These are phyloP conservation scores for Unio pictorum DNA, from an alignment of 2,888 invertebrate genomes.

Conservation along the genomic window DNA sequence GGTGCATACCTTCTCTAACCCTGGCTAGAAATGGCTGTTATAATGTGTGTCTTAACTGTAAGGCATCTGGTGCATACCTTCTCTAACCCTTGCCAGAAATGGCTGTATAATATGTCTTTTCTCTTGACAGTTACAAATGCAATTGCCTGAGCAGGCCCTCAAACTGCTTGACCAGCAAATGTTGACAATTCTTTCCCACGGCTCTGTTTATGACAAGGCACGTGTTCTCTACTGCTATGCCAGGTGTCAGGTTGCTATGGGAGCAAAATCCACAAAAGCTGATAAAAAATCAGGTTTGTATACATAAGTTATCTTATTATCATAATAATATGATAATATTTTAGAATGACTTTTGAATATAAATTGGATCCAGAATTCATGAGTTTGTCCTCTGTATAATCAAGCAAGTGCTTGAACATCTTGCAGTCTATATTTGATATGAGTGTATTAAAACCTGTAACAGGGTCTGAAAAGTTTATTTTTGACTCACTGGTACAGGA, in stretches of 20 bases:
- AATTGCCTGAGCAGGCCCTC: slow-evolving; percentile 84
- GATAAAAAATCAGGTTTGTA: slow-evolving; percentile 71
- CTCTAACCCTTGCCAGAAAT: too few relatives aligned
- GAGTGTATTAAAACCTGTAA: too few relatives aligned
- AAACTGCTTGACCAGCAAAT: slow-evolving; percentile 81
- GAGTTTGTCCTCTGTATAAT: too few relatives aligned
- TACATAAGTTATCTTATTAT: background rate
- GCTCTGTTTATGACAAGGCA: slow-evolving; percentile 85
- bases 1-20: too few relatives aligned
- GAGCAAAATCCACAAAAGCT: slow-evolving; percentile 14
- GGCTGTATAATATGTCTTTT: slow-evolving; percentile 7
- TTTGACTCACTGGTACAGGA: too few relatives aligned
- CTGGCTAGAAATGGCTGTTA: background rate
- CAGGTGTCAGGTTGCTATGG: slow-evolving; percentile 82
- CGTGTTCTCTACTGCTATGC: slow-evolving; percentile 83
- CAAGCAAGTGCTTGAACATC: too few relatives aligned
- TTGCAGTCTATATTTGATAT: too few relatives aligned
- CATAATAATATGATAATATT: background rate
- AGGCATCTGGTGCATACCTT: too few relatives aligned
- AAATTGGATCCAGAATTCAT: too few relatives aligned
- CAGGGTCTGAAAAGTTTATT: too few relatives aligned
- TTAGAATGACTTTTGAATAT: too few relatives aligned
- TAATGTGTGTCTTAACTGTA: background rate
- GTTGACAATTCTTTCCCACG: slow-evolving; percentile 84
- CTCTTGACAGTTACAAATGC: slow-evolving; percentile 79